Percentiles rank a stretch among this genome's conserved stretches.
Evolutionary conservation across 2,797 vertebrate genomes (phyloP).

Genomic region (Chaetophractus vellerosus): DNA sequence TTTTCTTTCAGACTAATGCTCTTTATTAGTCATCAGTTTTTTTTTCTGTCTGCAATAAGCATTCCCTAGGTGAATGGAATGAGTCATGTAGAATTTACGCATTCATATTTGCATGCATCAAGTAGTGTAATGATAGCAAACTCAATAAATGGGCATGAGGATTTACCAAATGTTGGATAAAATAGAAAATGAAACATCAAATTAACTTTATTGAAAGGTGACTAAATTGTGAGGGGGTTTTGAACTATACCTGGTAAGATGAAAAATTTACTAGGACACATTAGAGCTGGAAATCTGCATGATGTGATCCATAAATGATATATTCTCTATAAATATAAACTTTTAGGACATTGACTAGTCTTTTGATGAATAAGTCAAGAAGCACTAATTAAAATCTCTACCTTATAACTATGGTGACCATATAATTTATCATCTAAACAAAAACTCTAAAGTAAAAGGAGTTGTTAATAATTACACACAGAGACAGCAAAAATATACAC

Average conservation of each 20-base stretch:
- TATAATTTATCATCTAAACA: background rate
- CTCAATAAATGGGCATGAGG: background rate
- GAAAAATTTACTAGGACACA: slow-evolving; percentile 56
- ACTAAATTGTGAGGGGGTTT: background rate
- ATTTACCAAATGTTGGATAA: background rate
- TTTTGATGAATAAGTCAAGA: background rate
- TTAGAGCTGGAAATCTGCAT: background rate
- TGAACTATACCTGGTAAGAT: background rate
- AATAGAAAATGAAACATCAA: background rate
- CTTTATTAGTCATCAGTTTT: background rate
- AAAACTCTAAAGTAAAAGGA: background rate
- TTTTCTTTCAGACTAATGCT: background rate
- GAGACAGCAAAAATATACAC: background rate
- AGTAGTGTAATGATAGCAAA: background rate
- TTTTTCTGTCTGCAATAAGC: background rate
- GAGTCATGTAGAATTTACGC: background rate
- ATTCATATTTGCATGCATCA: background rate
- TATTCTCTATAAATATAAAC: slow-evolving; percentile 25
- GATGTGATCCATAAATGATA: slow-evolving; percentile 11
- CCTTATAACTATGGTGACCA: background rate
- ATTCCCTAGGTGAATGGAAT: background rate
- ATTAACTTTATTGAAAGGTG: slow-evolving; percentile 6
- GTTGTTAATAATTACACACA: background rate
- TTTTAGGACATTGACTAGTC: background rate
- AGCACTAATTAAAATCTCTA: background rate